phyloP scores from a whole-genome alignment of 2,888 invertebrate species.

The Hermodice carunculata region DNA sequence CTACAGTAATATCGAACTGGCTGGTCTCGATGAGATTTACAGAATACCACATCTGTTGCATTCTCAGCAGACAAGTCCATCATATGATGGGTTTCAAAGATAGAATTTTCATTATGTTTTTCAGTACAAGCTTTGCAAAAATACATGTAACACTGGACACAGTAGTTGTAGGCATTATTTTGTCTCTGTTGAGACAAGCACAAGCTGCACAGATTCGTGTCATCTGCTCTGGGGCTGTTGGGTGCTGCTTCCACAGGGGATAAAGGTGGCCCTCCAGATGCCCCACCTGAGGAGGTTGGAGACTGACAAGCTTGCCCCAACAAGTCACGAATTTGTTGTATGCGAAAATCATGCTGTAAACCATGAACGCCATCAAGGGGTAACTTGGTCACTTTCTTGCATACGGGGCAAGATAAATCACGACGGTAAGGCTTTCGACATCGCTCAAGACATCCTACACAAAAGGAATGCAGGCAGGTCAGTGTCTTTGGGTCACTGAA shows the following conservation, averaged over 20 bases:
- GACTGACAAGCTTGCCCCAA: conserved; percentile 15
- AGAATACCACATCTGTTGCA: conserved; percentile 29
- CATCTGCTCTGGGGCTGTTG: neutral
- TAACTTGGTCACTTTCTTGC: conserved; percentile 63
- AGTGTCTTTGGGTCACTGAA: conserved; percentile 65
- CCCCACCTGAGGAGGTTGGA: conserved; percentile 4
- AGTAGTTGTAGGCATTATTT: conserved; percentile 27
- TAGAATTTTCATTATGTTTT: conserved; percentile 34
- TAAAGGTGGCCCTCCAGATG: conserved; percentile 12
- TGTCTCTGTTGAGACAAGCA: conserved; percentile 30
- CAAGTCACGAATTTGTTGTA: conserved; percentile 41
- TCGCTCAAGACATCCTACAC: conserved; percentile 59
- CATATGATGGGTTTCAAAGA: conserved; percentile 36
- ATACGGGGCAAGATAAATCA: conserved; percentile 64
- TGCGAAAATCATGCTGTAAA: conserved; percentile 65
- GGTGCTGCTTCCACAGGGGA: neutral
- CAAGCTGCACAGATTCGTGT: conserved; percentile 24
- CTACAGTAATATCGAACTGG: conserved; percentile 39
- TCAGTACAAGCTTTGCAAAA: conserved; percentile 34
- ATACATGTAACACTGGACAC: conserved; percentile 41
- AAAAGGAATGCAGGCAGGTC: conserved; percentile 65
- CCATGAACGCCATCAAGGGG: conserved; percentile 61
- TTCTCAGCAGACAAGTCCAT: conserved; percentile 25
- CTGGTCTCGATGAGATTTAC: conserved; percentile 32
- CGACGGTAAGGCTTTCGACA: conserved; percentile 55